A percentile compares a stretch with the other conserved stretches of the same genome.
phyloP scores from a whole-genome alignment of 2,113 vertebrate genomes.

The Eleginops maclovinus region DNA sequence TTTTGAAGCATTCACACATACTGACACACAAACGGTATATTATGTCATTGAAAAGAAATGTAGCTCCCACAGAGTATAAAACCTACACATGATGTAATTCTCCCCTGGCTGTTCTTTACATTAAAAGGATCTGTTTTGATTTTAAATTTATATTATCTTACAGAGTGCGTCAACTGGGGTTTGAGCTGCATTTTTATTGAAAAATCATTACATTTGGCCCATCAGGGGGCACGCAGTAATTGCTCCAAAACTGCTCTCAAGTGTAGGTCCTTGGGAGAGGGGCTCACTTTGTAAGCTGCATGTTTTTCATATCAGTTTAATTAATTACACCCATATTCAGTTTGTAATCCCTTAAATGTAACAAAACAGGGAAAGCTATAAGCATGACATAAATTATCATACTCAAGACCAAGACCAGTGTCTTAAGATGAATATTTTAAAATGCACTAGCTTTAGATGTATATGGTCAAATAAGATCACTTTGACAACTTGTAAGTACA shows the following conservation, averaged over 20 bases:
- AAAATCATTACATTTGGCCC: conserved; percentile 79
- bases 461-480: conserved; percentile 19
- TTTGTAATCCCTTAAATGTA: conserved; percentile 40
- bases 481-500: not conserved
- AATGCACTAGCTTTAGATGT: conserved; percentile 7
- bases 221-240: conserved; percentile 65
- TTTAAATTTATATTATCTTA: conserved; percentile 71
- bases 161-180: conserved; percentile 69
- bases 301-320: conserved; percentile 76
- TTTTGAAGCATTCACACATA: conserved; percentile 8
- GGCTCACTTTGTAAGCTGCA: conserved; percentile 56
- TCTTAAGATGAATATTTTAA: conserved; percentile 20
- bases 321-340: conserved; percentile 68
- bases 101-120: conserved; percentile 63
- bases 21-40: not conserved
- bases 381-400: not conserved
- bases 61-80: conserved; percentile 39
- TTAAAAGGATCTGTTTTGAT: conserved; percentile 62
- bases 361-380: conserved; percentile 7
- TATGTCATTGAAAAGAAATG: not conserved
- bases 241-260: conserved; percentile 71
- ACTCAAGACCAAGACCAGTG: not conserved
- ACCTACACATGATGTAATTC: conserved; percentile 44
- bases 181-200: conserved; percentile 71
- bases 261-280: conserved; percentile 66